phyloP scores from a whole-genome alignment of 2,797 vertebrate genomes.

The Odontamblyopus lacepedii region DNA sequence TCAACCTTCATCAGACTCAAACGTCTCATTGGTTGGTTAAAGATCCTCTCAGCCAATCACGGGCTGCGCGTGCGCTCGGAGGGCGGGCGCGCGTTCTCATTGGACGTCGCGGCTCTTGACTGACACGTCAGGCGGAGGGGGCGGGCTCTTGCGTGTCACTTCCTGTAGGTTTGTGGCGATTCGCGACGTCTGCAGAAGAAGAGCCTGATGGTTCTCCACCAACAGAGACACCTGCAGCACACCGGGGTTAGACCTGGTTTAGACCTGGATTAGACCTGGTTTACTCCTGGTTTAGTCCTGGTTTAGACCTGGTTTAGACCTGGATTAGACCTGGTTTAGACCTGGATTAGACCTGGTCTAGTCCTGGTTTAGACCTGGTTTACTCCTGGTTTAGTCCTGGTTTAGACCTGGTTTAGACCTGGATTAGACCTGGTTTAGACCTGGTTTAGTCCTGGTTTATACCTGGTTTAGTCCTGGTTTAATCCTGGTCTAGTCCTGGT shows the following conservation, averaged over 20 bases:
- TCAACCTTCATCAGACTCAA: neutral
- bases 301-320: neutral
- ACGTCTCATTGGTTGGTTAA: neutral
- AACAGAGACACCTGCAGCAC: constrained; percentile 54
- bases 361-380: neutral
- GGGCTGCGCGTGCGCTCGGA: neutral
- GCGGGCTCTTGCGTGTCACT: constrained; percentile 20
- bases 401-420: neutral
- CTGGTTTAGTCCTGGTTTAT: neutral
- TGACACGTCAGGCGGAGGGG: neutral
- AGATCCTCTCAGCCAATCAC: constrained; percentile 1
- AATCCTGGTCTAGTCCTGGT: neutral
- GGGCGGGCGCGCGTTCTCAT: neutral
- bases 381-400: neutral
- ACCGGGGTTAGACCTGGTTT: neutral
- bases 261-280: neutral
- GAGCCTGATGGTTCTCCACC: constrained; percentile 76
- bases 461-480: neutral
- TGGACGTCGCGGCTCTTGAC: neutral
- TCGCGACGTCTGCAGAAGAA: constrained; percentile 75
- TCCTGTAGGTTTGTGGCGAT: constrained; percentile 60
- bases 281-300: neutral
- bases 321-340: too few relatives aligned
- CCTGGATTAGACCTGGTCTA: neutral
- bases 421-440: neutral